phyloP scores from a whole-genome alignment of 1,140 invertebrate species.

The Drosophila repleta region DNA sequence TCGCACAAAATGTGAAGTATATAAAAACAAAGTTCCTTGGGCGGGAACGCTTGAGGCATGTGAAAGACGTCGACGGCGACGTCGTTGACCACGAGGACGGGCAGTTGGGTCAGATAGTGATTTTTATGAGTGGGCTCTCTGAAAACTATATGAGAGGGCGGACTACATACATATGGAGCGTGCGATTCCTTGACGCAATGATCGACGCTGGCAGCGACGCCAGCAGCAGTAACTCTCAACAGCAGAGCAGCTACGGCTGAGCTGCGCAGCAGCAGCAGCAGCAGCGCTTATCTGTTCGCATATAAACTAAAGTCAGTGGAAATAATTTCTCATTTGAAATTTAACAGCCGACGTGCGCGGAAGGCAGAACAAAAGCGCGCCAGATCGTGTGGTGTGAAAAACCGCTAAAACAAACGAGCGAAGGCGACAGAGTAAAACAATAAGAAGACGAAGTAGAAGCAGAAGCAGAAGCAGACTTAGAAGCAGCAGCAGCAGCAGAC shows the following conservation, averaged over 20 bases:
- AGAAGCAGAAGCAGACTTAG: background rate
- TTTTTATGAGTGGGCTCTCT: conserved; percentile 49
- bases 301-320: conserved; percentile 81
- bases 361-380: conserved; percentile 50
- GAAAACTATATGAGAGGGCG: conserved; percentile 10
- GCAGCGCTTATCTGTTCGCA: conserved; percentile 79
- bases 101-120: conserved; percentile 49
- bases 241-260: conserved; percentile 5
- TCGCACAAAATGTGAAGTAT: conserved; percentile 48
- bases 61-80: conserved; percentile 4
- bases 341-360: conserved; percentile 75
- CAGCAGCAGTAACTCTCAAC: conserved; percentile 15
- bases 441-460: conserved; percentile 18
- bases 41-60: conserved; percentile 43
- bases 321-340: conserved; percentile 83
- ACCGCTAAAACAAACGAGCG: conserved; percentile 31
- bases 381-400: conserved; percentile 52
- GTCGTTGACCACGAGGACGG: conserved; percentile 6
- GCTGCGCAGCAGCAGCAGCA: conserved; percentile 7
- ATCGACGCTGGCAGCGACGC: conserved; percentile 23
- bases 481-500: conserved; percentile 1
- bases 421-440: conserved; percentile 11
- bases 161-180: conserved; percentile 5
- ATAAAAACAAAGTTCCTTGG: conserved; percentile 51
- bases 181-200: conserved; percentile 36